A percentile compares a stretch with the other conserved stretches of the same genome.
Conservation (phyloP, 2,113 vertebrate species). For the Vireo altiloquus region DNA sequence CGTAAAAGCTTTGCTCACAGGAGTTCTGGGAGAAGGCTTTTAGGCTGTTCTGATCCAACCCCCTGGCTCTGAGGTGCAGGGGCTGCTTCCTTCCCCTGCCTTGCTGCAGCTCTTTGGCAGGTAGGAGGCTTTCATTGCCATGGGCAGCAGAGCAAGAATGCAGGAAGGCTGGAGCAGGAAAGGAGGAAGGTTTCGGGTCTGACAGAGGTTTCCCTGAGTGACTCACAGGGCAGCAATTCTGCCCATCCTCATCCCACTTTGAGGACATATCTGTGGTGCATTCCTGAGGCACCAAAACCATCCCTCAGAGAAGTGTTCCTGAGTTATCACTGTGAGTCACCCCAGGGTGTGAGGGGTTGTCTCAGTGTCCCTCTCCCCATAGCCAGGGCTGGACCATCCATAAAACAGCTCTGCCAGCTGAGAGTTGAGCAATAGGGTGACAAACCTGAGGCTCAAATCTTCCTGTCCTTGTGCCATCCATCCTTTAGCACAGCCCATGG, state of each 20-base stretch:
- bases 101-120: neutral
- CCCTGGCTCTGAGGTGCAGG: rapidly evolving
- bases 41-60: neutral
- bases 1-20: neutral
- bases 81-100: neutral
- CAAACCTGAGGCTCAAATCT: neutral
- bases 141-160: rapidly evolving
- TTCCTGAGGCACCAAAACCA: neutral
- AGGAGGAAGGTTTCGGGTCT: neutral
- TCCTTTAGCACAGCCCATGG: neutral
- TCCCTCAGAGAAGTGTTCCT: neutral
- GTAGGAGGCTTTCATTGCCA: rapidly evolving
- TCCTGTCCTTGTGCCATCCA: neutral
- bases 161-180: neutral
- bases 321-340: neutral
- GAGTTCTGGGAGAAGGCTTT: neutral
- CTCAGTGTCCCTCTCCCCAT: neutral
- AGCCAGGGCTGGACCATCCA: neutral
- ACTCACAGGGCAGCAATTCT: neutral
- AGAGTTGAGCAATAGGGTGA: neutral
- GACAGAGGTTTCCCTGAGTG: neutral
- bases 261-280: neutral
- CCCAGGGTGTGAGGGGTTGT: neutral
- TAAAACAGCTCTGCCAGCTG: neutral
- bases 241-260: neutral